phyloP scores from a whole-genome alignment of 92 coral and sea anemone species.

The Porites divaricata region DNA sequence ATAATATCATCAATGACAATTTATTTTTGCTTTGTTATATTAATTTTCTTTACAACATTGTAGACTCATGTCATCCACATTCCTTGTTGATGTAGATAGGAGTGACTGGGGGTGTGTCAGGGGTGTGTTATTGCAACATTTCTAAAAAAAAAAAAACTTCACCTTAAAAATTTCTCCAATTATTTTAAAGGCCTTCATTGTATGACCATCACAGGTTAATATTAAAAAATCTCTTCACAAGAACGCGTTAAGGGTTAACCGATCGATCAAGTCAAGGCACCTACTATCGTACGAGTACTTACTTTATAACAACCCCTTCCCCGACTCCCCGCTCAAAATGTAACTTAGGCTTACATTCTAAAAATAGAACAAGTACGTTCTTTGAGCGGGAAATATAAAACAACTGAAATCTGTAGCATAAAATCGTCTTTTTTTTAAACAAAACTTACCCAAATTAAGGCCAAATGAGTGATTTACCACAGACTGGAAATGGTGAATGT shows the following conservation, averaged over 20 bases:
- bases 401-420: neutral
- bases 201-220: too few species aligned
- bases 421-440: too few species aligned
- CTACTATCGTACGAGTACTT: neutral
- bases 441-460: conserved; percentile 74
- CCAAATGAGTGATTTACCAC: conserved; percentile 67
- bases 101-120: conserved; percentile 25
- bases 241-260: too few species aligned
- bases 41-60: too few species aligned
- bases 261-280: neutral
- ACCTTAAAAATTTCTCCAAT: neutral
- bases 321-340: neutral
- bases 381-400: neutral
- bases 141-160: neutral
- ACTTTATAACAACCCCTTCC: neutral
- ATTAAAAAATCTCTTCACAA: neutral
- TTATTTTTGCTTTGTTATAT: too few species aligned
- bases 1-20: too few species aligned
- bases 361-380: neutral
- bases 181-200: too few species aligned
- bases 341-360: neutral
- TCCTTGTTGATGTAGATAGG: neutral
- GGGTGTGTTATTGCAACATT: neutral
- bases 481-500: conserved; percentile 82
- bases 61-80: too few species aligned